Evolutionary conservation across 2,113 vertebrate species (phyloP).

Genomic region (Falcunculus frontatus): DNA sequence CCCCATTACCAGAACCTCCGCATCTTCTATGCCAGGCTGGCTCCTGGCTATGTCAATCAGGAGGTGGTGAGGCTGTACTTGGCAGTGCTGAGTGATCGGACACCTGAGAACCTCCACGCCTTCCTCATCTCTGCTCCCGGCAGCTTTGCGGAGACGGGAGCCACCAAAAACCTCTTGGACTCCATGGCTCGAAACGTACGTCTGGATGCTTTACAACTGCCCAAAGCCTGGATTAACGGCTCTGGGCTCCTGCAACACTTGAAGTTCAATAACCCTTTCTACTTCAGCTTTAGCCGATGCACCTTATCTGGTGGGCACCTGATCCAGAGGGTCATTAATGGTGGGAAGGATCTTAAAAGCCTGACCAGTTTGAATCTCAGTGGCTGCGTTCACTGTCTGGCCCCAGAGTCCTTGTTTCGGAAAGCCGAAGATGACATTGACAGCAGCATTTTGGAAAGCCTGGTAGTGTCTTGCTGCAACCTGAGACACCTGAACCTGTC

Average conservation of each 20-base stretch:
- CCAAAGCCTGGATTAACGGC: conserved; percentile 88
- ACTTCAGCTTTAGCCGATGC: conserved; percentile 93
- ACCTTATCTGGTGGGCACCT: conserved; percentile 82
- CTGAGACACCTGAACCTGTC: conserved; percentile 90
- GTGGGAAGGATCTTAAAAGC: conserved; percentile 79
- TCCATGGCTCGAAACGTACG: conserved; percentile 83
- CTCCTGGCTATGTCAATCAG: conserved; percentile 93
- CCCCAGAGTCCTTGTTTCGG: conserved; percentile 76
- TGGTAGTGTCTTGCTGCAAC: conserved; percentile 80
- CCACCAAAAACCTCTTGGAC: conserved; percentile 85
- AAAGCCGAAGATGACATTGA: conserved; percentile 88
- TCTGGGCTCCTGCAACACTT: conserved; percentile 83
- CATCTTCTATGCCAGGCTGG: conserved; percentile 90
- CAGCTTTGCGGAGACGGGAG: conserved; percentile 83
- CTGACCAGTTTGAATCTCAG: conserved; percentile 90
- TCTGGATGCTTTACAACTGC: conserved; percentile 91
- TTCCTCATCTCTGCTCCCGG: conserved; percentile 92
- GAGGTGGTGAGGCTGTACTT: conserved; percentile 92
- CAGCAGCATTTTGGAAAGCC: conserved; percentile 75
- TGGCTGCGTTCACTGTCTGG: conserved; percentile 84
- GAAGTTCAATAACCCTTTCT: conserved; percentile 85
- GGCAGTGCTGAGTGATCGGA: conserved; percentile 89
- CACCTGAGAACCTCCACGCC: conserved; percentile 85
- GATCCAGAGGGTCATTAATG: conserved; percentile 81
- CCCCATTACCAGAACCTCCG: conserved; percentile 93